A percentile compares a stretch with the other conserved stretches of the same genome.
These are phyloP conservation scores for Spodoptera frugiperda DNA, from an alignment of 1,140 invertebrate genomes.

Conservation along the genomic window DNA sequence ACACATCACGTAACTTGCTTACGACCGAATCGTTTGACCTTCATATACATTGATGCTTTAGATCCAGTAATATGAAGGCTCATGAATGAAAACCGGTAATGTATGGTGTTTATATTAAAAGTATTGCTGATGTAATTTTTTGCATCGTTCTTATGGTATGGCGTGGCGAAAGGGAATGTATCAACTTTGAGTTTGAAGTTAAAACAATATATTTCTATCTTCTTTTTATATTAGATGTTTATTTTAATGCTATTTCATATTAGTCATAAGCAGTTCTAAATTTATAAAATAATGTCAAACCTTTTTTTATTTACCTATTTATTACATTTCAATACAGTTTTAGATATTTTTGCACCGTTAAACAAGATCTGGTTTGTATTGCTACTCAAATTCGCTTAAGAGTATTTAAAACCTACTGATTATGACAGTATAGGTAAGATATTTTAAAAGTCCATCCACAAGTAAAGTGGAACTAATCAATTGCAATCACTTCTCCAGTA, in stretches of 20 bases:
- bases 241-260: conserved; percentile 13
- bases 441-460: too few species aligned
- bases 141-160: background rate
- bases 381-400: too few species aligned
- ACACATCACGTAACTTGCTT: background rate
- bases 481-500: too few species aligned
- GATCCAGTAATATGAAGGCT: background rate
- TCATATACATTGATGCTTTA: conserved; percentile 5
- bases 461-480: too few species aligned
- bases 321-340: too few species aligned
- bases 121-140: background rate
- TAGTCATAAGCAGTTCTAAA: too few species aligned
- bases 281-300: too few species aligned
- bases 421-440: too few species aligned
- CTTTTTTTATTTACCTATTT: too few species aligned
- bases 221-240: background rate
- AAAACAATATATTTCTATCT: background rate
- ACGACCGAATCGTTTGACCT: conserved; percentile 3
- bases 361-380: too few species aligned
- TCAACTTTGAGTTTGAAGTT: background rate
- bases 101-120: background rate
- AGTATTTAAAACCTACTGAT: too few species aligned
- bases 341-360: too few species aligned
- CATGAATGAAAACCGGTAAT: conserved; percentile 15
- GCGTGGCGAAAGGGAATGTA: conserved; percentile 29